A percentile compares a stretch with the other conserved stretches of the same genome.
Evolutionary conservation across 2,797 vertebrate genomes (phyloP).

Genomic region (Nannoperca australis): DNA sequence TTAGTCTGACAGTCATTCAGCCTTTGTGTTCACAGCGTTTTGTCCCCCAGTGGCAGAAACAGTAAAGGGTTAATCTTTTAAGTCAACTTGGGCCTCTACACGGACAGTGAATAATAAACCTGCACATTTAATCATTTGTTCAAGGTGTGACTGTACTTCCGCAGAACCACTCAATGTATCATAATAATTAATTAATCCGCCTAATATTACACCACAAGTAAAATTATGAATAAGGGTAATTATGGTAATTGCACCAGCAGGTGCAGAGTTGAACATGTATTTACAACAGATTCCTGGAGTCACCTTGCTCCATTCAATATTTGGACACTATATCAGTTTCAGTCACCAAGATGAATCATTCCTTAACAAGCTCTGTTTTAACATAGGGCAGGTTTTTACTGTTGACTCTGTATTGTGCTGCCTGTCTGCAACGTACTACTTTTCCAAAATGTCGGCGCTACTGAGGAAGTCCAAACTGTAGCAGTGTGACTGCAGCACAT

Average conservation of each 20-base stretch:
- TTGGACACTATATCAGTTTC: background rate
- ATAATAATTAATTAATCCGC: background rate
- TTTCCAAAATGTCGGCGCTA: background rate
- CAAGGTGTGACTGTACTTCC: background rate
- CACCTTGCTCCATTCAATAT: background rate
- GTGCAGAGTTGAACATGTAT: slow-evolving; percentile 1
- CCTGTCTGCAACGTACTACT: background rate
- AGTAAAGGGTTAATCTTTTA: background rate
- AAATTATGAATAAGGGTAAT: background rate
- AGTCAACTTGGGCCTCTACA: background rate
- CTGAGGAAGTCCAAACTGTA: background rate
- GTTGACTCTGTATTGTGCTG: background rate
- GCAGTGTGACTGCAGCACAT: slow-evolving; percentile 2
- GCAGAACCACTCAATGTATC: background rate
- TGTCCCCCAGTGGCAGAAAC: background rate
- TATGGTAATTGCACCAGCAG: background rate
- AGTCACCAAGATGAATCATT: background rate
- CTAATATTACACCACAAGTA: background rate
- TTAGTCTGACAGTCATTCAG: background rate
- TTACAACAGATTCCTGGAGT: background rate
- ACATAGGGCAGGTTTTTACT: background rate
- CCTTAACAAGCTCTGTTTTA: background rate
- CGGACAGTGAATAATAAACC: background rate
- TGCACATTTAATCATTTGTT: background rate
- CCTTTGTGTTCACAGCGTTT: background rate